These are phyloP conservation scores for Clivina fossor DNA, from an alignment of 2,888 invertebrate species.

Conservation along the genomic window DNA sequence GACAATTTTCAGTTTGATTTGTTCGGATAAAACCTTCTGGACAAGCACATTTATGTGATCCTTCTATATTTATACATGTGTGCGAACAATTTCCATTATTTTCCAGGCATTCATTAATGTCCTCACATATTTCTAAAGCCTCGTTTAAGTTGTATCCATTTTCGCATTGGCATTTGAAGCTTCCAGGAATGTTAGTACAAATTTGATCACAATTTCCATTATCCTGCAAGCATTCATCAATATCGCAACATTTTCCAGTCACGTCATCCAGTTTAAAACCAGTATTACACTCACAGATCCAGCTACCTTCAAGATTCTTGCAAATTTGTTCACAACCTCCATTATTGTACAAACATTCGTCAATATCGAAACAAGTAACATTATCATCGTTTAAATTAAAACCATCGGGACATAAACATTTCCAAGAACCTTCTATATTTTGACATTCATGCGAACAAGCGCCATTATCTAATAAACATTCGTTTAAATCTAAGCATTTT, in stretches of 20 bases:
- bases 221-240: constrained; percentile 56
- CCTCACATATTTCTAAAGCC: constrained; percentile 52
- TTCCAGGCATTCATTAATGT: constrained; percentile 61
- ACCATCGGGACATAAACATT: too few relatives aligned
- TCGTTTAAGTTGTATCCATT: constrained; percentile 52
- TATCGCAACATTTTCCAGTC: constrained; percentile 56
- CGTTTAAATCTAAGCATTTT: constrained; percentile 8
- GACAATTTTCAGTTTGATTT: constrained; percentile 47
- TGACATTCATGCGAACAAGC: too few relatives aligned
- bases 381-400: too few relatives aligned
- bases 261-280: constrained; percentile 52
- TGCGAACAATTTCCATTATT: constrained; percentile 66
- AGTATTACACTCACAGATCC: constrained; percentile 55
- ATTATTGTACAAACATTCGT: too few relatives aligned
- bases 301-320: constrained; percentile 51
- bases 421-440: too few relatives aligned
- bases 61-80: constrained; percentile 59
- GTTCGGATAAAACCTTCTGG: constrained; percentile 52
- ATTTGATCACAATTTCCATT: constrained; percentile 55
- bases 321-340: constrained; percentile 27
- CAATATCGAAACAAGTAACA: too few relatives aligned
- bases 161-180: constrained; percentile 59
- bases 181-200: constrained; percentile 44
- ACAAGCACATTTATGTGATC: constrained; percentile 57
- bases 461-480: too few relatives aligned